Evolutionary conservation across 1,140 invertebrate genomes (phyloP), one percentile per base, ranked within the genome.

Genomic region (Neodiprion virginianus): DNA sequence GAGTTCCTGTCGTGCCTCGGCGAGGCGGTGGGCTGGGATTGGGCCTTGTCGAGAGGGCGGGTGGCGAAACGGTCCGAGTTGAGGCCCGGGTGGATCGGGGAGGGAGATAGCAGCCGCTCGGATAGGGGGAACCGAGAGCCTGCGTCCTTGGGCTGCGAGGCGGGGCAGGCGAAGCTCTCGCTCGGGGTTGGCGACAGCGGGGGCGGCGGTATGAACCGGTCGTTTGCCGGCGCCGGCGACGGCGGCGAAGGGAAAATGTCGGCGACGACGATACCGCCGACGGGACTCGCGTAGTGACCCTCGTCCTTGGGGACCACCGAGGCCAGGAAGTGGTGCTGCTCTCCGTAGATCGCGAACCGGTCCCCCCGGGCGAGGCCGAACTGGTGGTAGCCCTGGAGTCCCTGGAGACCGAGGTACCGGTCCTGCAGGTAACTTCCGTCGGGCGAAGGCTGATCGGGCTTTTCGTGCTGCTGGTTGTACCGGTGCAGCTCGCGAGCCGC

Each of bases 241-340:
- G 87, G 87, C 48, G 87, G 87, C 14, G 87, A 88, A 14, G 87
- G 87, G 74, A 88, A 88, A 14, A 81, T 85, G 67, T 88, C 87
- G 61, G 84, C 72, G 75, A 88, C 87, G 10, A 83, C 75, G 53
- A 61, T 12, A 17, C 53, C 53, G 28, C 28, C 28, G 28, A 2
- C 28, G 53, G 53, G 53, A 61, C 11, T 61, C 11, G 53, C 53
- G 53, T 61, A 61, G 53, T 61, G 67, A 88, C 86, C 75, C 84
- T 85, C 11, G 84, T 81, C 8, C 87, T 87, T 14, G 86, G 87
- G 17, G 87, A 87, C 21, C 87, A 88, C 4, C 87, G 87, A 48
- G 87, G 87, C 14, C 86, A 88, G 14, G 87, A 87, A 73, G 88
- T 87, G 12, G 81, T 86, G 67, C 53, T 61, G 53, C 4, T 61